A percentile compares a stretch with the other conserved stretches of the same genome.
Conservation (phyloP, 2,888 invertebrate species). For the Geophilus truncorum region DNA sequence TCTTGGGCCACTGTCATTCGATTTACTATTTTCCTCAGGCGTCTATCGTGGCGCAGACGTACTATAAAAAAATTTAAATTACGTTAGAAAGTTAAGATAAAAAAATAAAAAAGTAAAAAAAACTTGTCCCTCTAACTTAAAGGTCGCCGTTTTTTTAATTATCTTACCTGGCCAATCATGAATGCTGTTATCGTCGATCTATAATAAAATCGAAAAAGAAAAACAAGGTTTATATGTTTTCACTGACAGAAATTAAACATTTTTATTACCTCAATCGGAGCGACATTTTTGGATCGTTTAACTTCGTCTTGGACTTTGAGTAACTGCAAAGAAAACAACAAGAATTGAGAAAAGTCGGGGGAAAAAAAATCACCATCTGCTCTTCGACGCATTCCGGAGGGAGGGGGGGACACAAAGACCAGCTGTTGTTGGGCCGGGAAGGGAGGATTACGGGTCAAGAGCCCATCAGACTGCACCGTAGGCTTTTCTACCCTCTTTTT, state of each 20-base stretch:
- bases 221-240: not conserved
- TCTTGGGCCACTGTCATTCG: constrained; percentile 6
- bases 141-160: not conserved
- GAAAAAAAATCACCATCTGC: not conserved
- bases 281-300: not conserved
- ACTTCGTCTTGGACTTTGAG: not conserved
- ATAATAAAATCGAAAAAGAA: not conserved
- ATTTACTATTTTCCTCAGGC: not conserved
- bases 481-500: not conserved
- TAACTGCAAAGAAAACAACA: not conserved
- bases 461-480: not conserved
- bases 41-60: not conserved
- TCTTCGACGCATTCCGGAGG: not conserved
- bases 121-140: not conserved
- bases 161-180: not conserved
- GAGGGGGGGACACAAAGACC: not conserved
- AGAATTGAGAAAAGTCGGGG: not conserved
- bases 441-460: constrained; percentile 3
- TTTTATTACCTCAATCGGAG: not conserved
- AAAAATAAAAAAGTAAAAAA: not conserved
- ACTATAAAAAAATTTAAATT: not conserved
- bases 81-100: not conserved
- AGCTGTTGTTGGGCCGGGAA: not conserved
- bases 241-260: not conserved
- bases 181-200: not conserved